Percentiles rank a stretch among this genome's conserved stretches.
Evolutionary conservation across 2,797 vertebrate genomes (phyloP).

Genomic region (Ctenochaetus hawaiiensis): DNA sequence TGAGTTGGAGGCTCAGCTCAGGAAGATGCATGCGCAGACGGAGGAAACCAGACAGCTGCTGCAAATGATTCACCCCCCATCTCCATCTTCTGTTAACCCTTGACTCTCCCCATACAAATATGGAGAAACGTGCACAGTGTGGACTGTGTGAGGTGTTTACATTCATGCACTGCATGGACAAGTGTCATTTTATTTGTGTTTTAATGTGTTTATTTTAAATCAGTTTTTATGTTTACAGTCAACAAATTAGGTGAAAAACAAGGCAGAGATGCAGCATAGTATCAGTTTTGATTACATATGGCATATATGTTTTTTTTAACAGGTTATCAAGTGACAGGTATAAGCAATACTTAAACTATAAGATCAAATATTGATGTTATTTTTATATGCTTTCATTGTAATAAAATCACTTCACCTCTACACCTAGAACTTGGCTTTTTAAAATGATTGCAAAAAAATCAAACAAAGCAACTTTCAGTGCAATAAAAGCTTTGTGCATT

Average conservation of each 20-base stretch:
- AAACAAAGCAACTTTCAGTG: conserved; percentile 63
- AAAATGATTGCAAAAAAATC: conserved; percentile 54
- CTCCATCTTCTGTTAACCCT: conserved; percentile 32
- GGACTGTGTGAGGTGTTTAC: background rate
- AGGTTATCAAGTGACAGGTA: conserved; percentile 55
- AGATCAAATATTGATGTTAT: conserved; percentile 62
- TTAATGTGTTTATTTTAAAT: conserved; percentile 26
- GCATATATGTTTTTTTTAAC: conserved; percentile 46
- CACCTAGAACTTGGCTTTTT: conserved; percentile 45
- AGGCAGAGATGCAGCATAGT: conserved; percentile 48
- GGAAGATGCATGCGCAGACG: conserved; percentile 59
- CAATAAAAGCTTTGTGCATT: conserved; percentile 65
- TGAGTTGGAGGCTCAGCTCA: conserved; percentile 63
- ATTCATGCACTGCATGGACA: conserved; percentile 7
- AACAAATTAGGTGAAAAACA: conserved; percentile 39
- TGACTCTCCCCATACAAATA: conserved; percentile 10
- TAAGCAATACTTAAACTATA: conserved; percentile 54
- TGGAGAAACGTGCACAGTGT: background rate
- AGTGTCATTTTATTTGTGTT: conserved; percentile 6
- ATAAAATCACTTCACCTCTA: conserved; percentile 62
- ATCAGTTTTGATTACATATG: conserved; percentile 72
- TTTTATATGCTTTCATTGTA: conserved; percentile 61
- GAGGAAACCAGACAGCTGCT: conserved; percentile 69
- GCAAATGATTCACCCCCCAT: conserved; percentile 51
- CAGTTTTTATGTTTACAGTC: conserved; percentile 29